phyloP scores from a whole-genome alignment of 2,113 vertebrate species.

The Symphodus melops region DNA sequence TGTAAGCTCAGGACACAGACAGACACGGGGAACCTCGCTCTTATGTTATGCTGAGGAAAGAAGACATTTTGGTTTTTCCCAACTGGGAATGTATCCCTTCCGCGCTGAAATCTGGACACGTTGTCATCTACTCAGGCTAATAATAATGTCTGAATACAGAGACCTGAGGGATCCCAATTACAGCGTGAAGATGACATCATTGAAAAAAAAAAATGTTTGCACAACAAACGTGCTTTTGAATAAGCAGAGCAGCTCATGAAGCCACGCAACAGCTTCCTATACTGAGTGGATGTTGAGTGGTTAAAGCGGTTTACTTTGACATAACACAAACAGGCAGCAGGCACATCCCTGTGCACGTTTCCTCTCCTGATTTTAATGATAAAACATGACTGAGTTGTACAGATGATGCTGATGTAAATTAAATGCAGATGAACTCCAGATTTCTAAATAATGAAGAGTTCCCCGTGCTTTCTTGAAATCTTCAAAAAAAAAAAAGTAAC shows the following conservation, averaged over 20 bases:
- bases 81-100: not conserved
- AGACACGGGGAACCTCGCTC: constrained; percentile 53
- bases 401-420: not conserved
- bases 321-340: not conserved
- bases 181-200: constrained; percentile 32
- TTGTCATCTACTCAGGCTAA: not conserved
- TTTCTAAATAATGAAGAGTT: not conserved
- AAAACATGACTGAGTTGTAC: constrained; percentile 29
- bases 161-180: constrained; percentile 16
- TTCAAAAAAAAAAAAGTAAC: too few species aligned
- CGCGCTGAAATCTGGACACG: not conserved
- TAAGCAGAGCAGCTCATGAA: constrained; percentile 29
- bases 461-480: too few species aligned
- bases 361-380: constrained; percentile 48
- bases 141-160: not conserved
- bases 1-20: constrained; percentile 27
- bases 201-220: constrained; percentile 6
- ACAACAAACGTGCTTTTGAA: constrained; percentile 15
- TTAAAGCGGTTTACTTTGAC: constrained; percentile 3
- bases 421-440: too few species aligned
- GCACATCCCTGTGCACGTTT: constrained; percentile 27
- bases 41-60: constrained; percentile 17
- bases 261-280: constrained; percentile 37
- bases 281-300: constrained; percentile 28
- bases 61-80: constrained; percentile 39